phyloP scores from a whole-genome alignment of 2,113 vertebrate species.

The Gopherus evgoodei region DNA sequence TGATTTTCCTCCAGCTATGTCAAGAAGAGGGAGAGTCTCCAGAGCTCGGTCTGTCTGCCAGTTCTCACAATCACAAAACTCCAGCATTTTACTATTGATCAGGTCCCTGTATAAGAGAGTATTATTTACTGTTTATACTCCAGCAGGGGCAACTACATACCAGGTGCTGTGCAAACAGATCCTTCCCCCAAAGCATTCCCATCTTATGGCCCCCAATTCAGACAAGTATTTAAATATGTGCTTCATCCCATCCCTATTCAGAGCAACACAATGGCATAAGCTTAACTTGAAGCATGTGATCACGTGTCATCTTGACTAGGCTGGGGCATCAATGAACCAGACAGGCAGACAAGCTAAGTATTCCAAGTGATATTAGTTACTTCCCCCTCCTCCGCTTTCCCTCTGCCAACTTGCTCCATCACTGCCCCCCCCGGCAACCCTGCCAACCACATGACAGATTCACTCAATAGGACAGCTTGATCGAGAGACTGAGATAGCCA shows the following conservation, averaged over 20 bases:
- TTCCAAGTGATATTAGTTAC: background rate
- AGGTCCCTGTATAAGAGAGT: background rate
- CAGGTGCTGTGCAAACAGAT: background rate
- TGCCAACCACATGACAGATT: background rate
- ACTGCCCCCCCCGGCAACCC: background rate
- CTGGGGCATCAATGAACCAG: background rate
- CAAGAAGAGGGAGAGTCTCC: background rate
- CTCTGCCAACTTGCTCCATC: too few species aligned
- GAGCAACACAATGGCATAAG: too few species aligned
- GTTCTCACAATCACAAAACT: too few species aligned
- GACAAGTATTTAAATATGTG: background rate
- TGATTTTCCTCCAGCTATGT: background rate
- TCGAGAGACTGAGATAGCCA: too few species aligned
- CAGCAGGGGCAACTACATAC: background rate
- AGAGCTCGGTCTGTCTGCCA: background rate
- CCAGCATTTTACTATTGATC: background rate
- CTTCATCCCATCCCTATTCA: background rate
- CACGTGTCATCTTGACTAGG: background rate
- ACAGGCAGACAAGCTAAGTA: background rate
- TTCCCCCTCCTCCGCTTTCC: too few species aligned
- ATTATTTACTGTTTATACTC: background rate
- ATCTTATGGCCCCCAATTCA: background rate
- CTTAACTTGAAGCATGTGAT: too few species aligned
- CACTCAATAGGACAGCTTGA: too few species aligned
- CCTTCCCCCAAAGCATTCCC: background rate